Conservation (phyloP, 2,113 vertebrate species). For the Neodontobutis hainanensis region DNA sequence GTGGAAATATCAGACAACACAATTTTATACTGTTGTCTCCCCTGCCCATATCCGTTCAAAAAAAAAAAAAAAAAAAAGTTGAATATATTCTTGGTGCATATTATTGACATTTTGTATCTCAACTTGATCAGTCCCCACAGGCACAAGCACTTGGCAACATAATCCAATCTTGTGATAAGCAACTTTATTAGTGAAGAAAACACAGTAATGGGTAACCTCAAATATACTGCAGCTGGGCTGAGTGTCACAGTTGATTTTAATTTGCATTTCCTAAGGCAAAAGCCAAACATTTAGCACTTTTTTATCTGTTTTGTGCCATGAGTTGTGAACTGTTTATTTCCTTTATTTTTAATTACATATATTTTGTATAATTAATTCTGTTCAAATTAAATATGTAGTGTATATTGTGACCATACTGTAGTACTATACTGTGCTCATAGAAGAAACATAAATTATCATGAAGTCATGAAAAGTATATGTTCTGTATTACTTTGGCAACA, state of each 20-base stretch:
- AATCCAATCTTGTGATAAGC: background rate
- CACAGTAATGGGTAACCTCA: background rate
- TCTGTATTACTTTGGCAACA: background rate
- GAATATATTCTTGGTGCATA: background rate
- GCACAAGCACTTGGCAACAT: background rate
- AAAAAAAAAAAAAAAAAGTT: too few species aligned
- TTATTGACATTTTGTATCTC: background rate
- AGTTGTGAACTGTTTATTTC: too few species aligned
- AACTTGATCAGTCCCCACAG: background rate
- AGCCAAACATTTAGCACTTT: background rate
- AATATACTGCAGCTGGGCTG: too few species aligned
- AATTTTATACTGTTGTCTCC: constrained; percentile 46
- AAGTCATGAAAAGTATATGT: background rate
- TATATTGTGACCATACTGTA: too few species aligned
- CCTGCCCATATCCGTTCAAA: constrained; percentile 25
- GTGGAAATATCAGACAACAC: constrained; percentile 30
- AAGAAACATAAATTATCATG: too few species aligned
- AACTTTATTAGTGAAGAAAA: background rate
- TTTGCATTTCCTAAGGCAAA: background rate
- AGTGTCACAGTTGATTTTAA: background rate
- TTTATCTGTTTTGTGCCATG: too few species aligned
- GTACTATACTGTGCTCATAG: too few species aligned
- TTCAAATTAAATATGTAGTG: too few species aligned
- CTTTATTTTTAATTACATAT: too few species aligned
- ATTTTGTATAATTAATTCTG: too few species aligned